These are phyloP conservation scores for Drosophila anceps DNA, from an alignment of 2,888 invertebrate genomes.

Conservation along the genomic window DNA sequence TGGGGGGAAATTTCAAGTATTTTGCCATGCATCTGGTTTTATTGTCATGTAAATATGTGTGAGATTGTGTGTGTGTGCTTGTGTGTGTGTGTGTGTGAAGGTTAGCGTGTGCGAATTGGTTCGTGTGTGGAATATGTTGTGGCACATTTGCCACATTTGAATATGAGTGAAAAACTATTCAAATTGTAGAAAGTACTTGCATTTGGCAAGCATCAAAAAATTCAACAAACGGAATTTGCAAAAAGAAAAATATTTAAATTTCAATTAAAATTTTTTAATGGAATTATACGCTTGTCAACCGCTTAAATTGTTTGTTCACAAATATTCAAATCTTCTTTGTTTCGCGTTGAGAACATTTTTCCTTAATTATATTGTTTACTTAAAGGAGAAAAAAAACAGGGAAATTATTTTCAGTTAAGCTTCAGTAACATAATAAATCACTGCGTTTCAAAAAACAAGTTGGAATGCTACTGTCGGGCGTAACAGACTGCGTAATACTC, in stretches of 20 bases:
- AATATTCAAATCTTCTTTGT: neutral
- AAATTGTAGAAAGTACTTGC: conserved; percentile 26
- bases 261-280: neutral
- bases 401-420: conserved; percentile 1
- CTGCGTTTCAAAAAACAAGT: neutral
- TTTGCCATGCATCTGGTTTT: neutral
- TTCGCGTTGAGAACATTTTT: neutral
- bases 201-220: neutral
- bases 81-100: conserved; percentile 29
- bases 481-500: neutral
- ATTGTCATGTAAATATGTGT: neutral
- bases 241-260: neutral
- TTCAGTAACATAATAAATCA: neutral
- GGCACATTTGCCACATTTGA: conserved; percentile 8
- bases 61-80: neutral
- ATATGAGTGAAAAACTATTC: conserved; percentile 6
- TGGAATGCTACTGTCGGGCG: neutral
- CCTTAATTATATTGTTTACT: neutral
- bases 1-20: conserved; percentile 43
- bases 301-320: conserved; percentile 11
- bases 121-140: conserved; percentile 19
- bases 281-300: conserved; percentile 26
- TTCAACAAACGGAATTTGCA: neutral
- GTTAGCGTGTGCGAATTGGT: conserved; percentile 33
- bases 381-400: neutral